These are phyloP conservation scores for Drosophila tropicalis DNA, from an alignment of 1,140 invertebrate genomes.

Conservation along the genomic window DNA sequence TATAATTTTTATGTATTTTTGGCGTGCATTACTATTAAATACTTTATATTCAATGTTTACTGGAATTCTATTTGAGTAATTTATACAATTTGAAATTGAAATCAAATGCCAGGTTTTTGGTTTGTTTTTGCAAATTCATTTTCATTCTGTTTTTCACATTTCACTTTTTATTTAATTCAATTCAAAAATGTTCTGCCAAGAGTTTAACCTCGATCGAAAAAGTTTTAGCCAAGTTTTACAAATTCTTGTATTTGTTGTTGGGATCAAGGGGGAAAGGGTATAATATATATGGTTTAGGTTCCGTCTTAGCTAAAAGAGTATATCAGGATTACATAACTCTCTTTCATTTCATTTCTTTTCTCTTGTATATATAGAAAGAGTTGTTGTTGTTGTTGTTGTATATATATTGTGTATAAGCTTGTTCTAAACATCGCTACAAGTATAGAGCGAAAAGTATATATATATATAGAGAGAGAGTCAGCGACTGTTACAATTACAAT, in stretches of 20 bases:
- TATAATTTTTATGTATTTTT: not conserved
- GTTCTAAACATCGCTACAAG: slow-evolving; percentile 70
- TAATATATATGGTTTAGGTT: slow-evolving; percentile 1
- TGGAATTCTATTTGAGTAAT: slow-evolving; percentile 39
- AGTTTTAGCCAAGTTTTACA: slow-evolving; percentile 53
- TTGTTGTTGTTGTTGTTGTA: slow-evolving; percentile 29
- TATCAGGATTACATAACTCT: slow-evolving; percentile 74
- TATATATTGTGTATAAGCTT: slow-evolving; percentile 36
- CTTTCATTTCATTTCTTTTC: slow-evolving; percentile 32
- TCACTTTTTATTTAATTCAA: slow-evolving; percentile 69
- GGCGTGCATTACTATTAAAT: slow-evolving; percentile 17
- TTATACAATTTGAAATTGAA: slow-evolving; percentile 38
- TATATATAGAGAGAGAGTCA: slow-evolving; percentile 12
- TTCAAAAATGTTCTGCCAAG: slow-evolving; percentile 45
- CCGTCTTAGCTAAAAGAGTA: slow-evolving; percentile 64
- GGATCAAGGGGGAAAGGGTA: no score
- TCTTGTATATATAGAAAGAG: slow-evolving; percentile 64
- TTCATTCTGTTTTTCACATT: slow-evolving; percentile 62
- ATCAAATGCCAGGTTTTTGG: slow-evolving; percentile 56
- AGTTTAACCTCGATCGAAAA: slow-evolving; percentile 44
- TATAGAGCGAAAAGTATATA: slow-evolving; percentile 73
- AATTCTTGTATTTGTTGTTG: slow-evolving; percentile 24
- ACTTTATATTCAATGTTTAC: slow-evolving; percentile 26
- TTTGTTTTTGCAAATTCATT: slow-evolving; percentile 34
- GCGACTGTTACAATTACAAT: slow-evolving; percentile 49